These are phyloP conservation scores for Mareca penelope DNA, from an alignment of 2,797 vertebrate genomes.

Conservation along the genomic window DNA sequence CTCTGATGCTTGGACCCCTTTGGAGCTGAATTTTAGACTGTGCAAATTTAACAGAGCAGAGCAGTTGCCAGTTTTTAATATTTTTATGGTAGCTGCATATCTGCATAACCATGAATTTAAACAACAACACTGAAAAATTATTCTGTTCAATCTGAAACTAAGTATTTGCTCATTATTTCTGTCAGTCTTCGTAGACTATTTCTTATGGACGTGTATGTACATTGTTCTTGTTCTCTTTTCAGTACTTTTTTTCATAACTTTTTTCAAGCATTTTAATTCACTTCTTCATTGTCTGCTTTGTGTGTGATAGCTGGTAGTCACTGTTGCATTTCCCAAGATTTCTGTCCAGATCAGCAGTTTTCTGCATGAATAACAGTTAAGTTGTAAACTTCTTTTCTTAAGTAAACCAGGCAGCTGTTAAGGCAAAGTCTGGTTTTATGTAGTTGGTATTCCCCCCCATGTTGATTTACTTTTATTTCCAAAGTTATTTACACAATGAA, in stretches of 20 bases:
- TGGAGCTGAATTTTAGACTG: neutral
- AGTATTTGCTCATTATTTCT: neutral
- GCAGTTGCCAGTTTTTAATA: neutral
- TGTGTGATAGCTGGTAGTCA: neutral
- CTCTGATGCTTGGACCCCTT: neutral
- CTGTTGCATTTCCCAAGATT: neutral
- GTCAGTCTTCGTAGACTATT: neutral
- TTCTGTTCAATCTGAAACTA: neutral
- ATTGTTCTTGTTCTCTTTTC: neutral
- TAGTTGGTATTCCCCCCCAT: neutral
- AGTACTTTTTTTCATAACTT: neutral
- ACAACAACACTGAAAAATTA: neutral
- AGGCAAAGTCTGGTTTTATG: neutral
- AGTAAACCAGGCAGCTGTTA: neutral
- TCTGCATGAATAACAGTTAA: neutral
- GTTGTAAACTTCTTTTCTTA: neutral
- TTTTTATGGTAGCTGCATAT: neutral
- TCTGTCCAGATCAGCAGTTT: neutral
- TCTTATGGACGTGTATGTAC: neutral
- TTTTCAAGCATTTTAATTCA: neutral
- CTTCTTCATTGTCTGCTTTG: neutral
- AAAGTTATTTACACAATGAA: neutral
- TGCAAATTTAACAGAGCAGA: neutral
- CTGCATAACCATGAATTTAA: neutral
- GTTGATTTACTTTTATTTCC: neutral